Evolutionary conservation across 2,797 vertebrate species (phyloP), one percentile per base, ranked within the genome.

Genomic region (Enteromius anoplus): DNA sequence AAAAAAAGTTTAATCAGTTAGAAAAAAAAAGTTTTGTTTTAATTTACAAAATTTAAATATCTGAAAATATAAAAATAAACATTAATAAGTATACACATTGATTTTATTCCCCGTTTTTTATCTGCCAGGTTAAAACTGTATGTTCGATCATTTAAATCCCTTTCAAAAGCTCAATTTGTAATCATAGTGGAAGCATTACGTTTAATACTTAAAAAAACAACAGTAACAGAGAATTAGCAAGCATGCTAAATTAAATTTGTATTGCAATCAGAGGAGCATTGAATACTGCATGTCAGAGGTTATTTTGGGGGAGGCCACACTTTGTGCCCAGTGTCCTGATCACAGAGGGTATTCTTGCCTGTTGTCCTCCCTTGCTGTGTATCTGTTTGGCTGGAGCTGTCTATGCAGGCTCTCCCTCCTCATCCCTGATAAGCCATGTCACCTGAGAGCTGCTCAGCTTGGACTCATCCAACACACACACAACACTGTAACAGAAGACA

Each of bases 351-450:
- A 23, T 79, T 68, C 49, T 55, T 82, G 79, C 81, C 72, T 42
- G 12, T 86, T 87, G 65, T 66, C 87, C 86, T 85, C 77, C 70
- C 73, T 85, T 80, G 66, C 58, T 62, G 29, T 34, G 49, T 40
- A 29, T 76, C 4, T 34, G 42, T 62, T 32, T 64, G 29, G 14
- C 26, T 64, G 60, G 32, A 34, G 8, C 69, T 72, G n/a, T 53
- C 15, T 9, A 7, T 32, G 60, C 55, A 51, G 69, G 49, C 17
- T 81, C 47, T 55, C 21, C 45, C 58, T 75, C 60, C 62, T 82
- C 72, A 68, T 82, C 72, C 85, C 82, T 91, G 88, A 93, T 91
- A 85, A 76, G 79, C 81, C 81, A 2, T 83, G 90, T 88, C 90
- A 89, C 81, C 87, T 86, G 79, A 71, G 37, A 86, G 85, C 86